A percentile compares a stretch with the other conserved stretches of the same genome.
Evolutionary conservation across 2,113 vertebrate genomes (phyloP).

Genomic region (Ictidomys tridecemlineatus): DNA sequence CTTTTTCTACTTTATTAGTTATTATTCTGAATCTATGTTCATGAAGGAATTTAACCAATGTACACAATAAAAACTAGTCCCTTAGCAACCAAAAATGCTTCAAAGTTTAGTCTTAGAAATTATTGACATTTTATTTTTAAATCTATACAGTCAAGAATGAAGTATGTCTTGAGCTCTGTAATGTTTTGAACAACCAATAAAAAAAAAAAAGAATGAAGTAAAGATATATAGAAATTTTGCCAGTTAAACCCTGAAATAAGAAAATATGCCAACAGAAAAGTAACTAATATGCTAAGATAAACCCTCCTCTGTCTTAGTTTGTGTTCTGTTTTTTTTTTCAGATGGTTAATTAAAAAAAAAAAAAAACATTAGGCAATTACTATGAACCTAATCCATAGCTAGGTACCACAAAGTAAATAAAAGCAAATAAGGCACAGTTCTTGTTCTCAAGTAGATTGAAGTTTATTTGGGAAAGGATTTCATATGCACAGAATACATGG

Average conservation of each 20-base stretch:
- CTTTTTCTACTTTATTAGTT: neutral
- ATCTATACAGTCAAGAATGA: slow-evolving; percentile 31
- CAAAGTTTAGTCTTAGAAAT: slow-evolving; percentile 56
- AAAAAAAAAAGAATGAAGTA: slow-evolving; percentile 58
- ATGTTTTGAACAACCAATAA: too few species aligned
- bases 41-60: slow-evolving; percentile 5
- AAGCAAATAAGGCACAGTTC: neutral
- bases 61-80: neutral
- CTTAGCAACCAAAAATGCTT: slow-evolving; percentile 42
- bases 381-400: neutral
- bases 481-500: neutral
- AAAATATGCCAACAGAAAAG: slow-evolving; percentile 1
- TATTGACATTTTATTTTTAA: slow-evolving; percentile 58
- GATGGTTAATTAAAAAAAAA: slow-evolving; percentile 19
- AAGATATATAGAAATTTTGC: slow-evolving; percentile 32
- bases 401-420: neutral
- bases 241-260: neutral
- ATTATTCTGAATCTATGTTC: slow-evolving; percentile 3
- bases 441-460: slow-evolving; percentile 21
- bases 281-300: slow-evolving; percentile 19
- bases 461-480: slow-evolving; percentile 19
- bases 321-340: neutral
- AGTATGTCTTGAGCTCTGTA: too few species aligned
- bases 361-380: neutral
- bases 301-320: neutral